Conservation (phyloP, 2,888 invertebrate species). For the Hypomecis punctinalis region DNA sequence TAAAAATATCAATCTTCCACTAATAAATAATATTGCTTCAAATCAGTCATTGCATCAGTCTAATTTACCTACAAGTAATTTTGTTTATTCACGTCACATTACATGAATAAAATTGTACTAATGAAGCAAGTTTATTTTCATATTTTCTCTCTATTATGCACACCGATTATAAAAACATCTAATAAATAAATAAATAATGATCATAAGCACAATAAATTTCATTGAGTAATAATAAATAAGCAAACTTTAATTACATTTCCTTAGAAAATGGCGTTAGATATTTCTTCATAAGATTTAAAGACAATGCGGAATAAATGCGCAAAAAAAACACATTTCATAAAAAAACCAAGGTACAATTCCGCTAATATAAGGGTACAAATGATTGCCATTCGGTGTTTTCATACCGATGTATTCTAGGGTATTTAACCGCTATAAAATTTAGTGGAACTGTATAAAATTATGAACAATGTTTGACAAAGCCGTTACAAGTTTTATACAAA, state of each 20-base stretch:
- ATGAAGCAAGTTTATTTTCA: constrained; percentile 45
- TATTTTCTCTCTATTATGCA: constrained; percentile 28
- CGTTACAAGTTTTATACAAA: constrained; percentile 3
- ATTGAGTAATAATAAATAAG: constrained; percentile 12
- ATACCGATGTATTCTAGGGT: too few species aligned
- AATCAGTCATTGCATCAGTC: constrained; percentile 82
- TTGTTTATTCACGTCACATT: constrained; percentile 44
- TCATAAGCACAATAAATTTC: background rate
- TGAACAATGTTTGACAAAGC: background rate
- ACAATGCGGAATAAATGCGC: constrained; percentile 23
- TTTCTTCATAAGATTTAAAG: constrained; percentile 7
- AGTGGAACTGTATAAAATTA: background rate
- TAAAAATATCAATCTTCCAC: constrained; percentile 59
- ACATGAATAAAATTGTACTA: constrained; percentile 55
- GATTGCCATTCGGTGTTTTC: background rate
- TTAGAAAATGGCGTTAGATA: too few species aligned
- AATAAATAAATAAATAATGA: constrained; percentile 20
- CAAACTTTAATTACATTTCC: background rate
- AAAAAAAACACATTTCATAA: constrained; percentile 2
- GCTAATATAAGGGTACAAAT: background rate
- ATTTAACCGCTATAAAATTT: too few species aligned
- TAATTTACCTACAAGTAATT: constrained; percentile 60
- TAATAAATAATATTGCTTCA: constrained; percentile 83
- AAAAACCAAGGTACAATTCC: background rate
- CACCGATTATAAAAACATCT: constrained; percentile 24